A percentile compares a stretch with the other conserved stretches of the same genome.
phyloP scores from a whole-genome alignment of 2,888 invertebrate species.

The Deladenus siricidicola region DNA sequence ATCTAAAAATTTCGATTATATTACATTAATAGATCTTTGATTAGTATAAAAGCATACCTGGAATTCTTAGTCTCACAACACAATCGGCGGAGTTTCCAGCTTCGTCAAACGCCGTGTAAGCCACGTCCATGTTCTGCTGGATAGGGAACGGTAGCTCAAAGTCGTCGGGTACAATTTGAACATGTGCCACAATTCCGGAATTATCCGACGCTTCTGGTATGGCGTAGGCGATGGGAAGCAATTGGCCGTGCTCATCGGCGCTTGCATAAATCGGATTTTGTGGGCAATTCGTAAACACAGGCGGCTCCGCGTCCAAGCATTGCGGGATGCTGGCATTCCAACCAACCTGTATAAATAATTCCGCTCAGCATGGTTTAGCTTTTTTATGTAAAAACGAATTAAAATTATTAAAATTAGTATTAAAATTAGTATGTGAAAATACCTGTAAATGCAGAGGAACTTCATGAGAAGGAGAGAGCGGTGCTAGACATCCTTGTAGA shows the following conservation, averaged over 20 bases:
- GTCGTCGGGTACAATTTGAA: conserved; percentile 82
- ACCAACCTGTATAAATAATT: conserved; percentile 41
- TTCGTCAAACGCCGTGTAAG: conserved; percentile 91
- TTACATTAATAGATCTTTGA: background rate
- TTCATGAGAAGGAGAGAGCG: conserved; percentile 42
- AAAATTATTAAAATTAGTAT: background rate
- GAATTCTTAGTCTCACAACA: conserved; percentile 74
- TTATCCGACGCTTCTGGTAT: conserved; percentile 90
- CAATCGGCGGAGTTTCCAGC: conserved; percentile 96
- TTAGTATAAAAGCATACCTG: conserved; percentile 26
- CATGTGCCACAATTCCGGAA: conserved; percentile 76
- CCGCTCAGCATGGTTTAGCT: background rate
- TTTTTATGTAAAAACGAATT: background rate
- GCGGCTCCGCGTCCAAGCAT: conserved; percentile 75
- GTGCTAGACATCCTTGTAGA: conserved; percentile 79
- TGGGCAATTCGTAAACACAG: conserved; percentile 90
- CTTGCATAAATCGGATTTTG: conserved; percentile 81
- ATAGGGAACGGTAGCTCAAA: conserved; percentile 58
- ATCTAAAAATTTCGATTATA: conserved; percentile 27
- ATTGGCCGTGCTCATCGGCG: conserved; percentile 73
- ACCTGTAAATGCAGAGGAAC: conserved; percentile 48
- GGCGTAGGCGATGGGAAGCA: conserved; percentile 80
- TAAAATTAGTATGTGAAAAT: too few species aligned
- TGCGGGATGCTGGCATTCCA: conserved; percentile 53
- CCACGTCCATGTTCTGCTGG: conserved; percentile 70